These are phyloP conservation scores for Drosophila lacicola DNA, from an alignment of 2,888 invertebrate genomes.

Conservation along the genomic window DNA sequence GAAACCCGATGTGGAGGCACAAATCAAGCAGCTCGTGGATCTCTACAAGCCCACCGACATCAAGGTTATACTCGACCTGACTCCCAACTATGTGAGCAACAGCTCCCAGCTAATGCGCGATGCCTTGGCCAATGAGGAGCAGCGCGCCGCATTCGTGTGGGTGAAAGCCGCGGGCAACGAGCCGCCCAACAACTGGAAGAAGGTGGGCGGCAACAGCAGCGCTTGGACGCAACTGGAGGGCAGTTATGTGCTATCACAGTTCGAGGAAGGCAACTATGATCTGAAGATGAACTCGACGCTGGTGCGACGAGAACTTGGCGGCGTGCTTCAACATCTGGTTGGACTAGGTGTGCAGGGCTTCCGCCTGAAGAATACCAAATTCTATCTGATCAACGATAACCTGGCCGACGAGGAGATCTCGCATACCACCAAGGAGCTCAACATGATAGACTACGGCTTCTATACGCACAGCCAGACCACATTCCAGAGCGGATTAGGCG, in stretches of 20 bases:
- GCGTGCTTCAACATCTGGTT: constrained; percentile 90
- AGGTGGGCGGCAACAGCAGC: constrained; percentile 73
- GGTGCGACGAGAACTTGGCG: constrained; percentile 89
- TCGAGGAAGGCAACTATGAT: constrained; percentile 89
- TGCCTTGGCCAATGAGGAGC: constrained; percentile 88
- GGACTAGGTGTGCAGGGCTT: constrained; percentile 93
- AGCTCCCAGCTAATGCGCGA: constrained; percentile 90
- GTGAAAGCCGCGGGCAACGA: constrained; percentile 82
- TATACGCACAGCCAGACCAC: constrained; percentile 88
- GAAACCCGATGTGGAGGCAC: constrained; percentile 77
- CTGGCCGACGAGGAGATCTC: constrained; percentile 85
- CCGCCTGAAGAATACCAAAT: constrained; percentile 88
- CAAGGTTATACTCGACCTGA: constrained; percentile 90
- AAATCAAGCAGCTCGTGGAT: constrained; percentile 79
- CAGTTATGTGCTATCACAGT: constrained; percentile 92
- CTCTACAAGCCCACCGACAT: constrained; percentile 84
- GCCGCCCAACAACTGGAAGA: constrained; percentile 91
- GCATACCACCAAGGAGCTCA: constrained; percentile 57
- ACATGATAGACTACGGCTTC: constrained; percentile 87
- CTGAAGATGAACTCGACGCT: constrained; percentile 91
- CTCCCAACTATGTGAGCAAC: constrained; percentile 90
- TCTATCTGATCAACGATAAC: constrained; percentile 86
- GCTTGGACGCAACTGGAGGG: constrained; percentile 81
- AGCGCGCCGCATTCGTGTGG: constrained; percentile 93
- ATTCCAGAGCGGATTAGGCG: constrained; percentile 87